Conservation (phyloP, 2,888 invertebrate species). For the Buathra laborator region DNA sequence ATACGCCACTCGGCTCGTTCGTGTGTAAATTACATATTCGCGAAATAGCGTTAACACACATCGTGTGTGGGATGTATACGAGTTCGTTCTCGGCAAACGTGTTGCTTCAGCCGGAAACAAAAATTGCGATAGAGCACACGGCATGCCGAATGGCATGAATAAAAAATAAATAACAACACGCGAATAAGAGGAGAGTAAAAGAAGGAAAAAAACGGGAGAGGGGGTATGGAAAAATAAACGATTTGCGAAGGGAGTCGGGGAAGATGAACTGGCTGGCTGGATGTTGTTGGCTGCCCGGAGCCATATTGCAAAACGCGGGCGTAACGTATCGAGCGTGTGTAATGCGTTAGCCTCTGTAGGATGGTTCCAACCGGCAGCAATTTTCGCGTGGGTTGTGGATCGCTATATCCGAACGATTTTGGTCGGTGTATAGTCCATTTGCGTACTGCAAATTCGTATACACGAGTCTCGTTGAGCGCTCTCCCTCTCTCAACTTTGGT, state of each 20-base stretch:
- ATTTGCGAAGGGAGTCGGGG: neutral
- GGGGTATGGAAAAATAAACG: slow-evolving; percentile 27
- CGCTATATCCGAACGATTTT: slow-evolving; percentile 34
- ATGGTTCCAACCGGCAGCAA: slow-evolving; percentile 38
- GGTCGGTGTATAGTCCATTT: slow-evolving; percentile 9
- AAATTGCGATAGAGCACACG: slow-evolving; percentile 26
- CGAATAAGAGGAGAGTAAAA: slow-evolving; percentile 1
- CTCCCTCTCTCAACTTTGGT: slow-evolving; percentile 26
- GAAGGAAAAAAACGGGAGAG: neutral
- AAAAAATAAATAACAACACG: neutral
- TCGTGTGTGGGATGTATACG: neutral
- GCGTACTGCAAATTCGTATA: neutral
- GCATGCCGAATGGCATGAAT: neutral
- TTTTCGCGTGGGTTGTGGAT: slow-evolving; percentile 42
- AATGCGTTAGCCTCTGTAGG: slow-evolving; percentile 45
- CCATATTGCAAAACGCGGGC: slow-evolving; percentile 56
- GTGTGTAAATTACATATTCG: slow-evolving; percentile 43
- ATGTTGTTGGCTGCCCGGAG: slow-evolving; percentile 27
- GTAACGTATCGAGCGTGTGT: slow-evolving; percentile 59
- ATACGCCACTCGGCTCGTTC: slow-evolving; percentile 6
- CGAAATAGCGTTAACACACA: slow-evolving; percentile 21
- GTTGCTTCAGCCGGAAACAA: slow-evolving; percentile 55
- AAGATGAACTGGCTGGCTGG: slow-evolving; percentile 21
- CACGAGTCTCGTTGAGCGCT: slow-evolving; percentile 26
- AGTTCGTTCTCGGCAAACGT: slow-evolving; percentile 46